These are phyloP conservation scores for Drosophila heteroneura DNA, from an alignment of 2,888 invertebrate species.

Conservation along the genomic window DNA sequence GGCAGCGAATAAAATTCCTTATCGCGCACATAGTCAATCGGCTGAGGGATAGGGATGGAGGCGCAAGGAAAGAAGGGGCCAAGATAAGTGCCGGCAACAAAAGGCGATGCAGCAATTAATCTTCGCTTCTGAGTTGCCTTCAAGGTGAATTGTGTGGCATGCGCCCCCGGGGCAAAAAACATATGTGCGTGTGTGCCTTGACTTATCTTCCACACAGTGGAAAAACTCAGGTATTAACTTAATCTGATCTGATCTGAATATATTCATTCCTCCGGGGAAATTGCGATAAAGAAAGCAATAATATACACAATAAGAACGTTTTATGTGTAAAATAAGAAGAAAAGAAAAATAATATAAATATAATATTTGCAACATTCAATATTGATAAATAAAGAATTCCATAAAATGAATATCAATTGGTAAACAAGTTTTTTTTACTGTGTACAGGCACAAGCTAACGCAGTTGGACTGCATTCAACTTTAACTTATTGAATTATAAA, in stretches of 20 bases:
- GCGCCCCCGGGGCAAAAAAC: constrained; percentile 65
- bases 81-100: constrained; percentile 74
- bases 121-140: constrained; percentile 79
- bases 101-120: constrained; percentile 79
- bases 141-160: constrained; percentile 81
- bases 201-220: constrained; percentile 7
- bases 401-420: neutral
- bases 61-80: constrained; percentile 18
- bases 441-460: constrained; percentile 28
- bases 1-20: constrained; percentile 74
- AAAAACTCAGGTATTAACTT: neutral
- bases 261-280: neutral
- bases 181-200: constrained; percentile 20
- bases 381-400: neutral
- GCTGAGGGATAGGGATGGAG: constrained; percentile 3
- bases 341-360: neutral
- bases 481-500: constrained; percentile 81
- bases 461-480: constrained; percentile 75
- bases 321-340: neutral
- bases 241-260: neutral
- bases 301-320: neutral
- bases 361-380: too few relatives aligned
- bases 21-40: constrained; percentile 56
- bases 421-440: neutral
- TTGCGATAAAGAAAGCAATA: neutral